Base-by-base conservation (phyloP, 1,140 invertebrate genomes). In the Ceratitis capitata region DNA sequence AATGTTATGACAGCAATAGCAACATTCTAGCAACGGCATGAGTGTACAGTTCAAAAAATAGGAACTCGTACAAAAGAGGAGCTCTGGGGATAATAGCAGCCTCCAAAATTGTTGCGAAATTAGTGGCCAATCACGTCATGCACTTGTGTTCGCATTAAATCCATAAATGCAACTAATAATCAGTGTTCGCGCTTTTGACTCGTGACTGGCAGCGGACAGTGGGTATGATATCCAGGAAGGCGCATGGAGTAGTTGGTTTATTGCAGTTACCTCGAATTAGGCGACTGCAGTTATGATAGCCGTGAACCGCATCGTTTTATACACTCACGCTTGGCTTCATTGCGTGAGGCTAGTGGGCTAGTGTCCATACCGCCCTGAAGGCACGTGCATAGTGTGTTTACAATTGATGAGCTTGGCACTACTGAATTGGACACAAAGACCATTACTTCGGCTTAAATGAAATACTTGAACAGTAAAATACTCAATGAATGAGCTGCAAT, bases 81-180 rank as follows among this genome's bases (percentile, higher is more conserved):
- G 69, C 69, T 78, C 39, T 45, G 69, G 69, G 42, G 69, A 78
- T 78, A 78, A 78, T 78, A 78, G 39, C 69, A 78, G 69, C 19
- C 39, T 78, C 69, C 69, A 78, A 78, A 78, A 78, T 78, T 78
- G n/a, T 78, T 78, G 42, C 39, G n/a, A 78, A 78, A 78, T 78
- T 78, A 78, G 69, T 42, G 69, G 69, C 39, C 69, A 78, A 78
- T 78, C 69, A 78, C 69, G 69, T 42, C 69, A 78, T 78, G 69
- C 69, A 78, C 69, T 78, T 78, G 69, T 26, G 32, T 47, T 78
- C 69, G 42, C 12, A 78, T 78, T 78, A 78, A 78, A 45, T n/a
- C 39, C 26, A 78, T 78, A 78, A 78, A 78, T 45, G 23, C 19
- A 78, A 42, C 19, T 26, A 78, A 78, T 39, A 78, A 47, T 78